phyloP scores from a whole-genome alignment of 2,888 invertebrate species.

The Xylophagus ater region DNA sequence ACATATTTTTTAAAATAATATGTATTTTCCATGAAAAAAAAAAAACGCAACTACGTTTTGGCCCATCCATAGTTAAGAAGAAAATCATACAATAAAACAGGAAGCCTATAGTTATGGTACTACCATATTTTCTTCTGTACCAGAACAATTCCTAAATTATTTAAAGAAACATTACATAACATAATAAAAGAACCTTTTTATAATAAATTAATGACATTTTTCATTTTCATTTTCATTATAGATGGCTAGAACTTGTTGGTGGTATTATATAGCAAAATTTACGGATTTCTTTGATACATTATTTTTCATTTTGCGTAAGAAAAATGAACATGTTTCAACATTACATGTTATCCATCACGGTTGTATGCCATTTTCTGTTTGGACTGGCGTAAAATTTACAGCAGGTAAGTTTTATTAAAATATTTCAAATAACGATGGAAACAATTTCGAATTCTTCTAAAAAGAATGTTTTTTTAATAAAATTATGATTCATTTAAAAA shows the following conservation, averaged over 20 bases:
- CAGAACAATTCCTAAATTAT: no score
- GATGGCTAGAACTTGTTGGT: conserved; percentile 92
- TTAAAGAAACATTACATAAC: no score
- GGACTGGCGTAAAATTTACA: conserved; percentile 92
- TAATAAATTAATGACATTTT: no score
- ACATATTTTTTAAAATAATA: no score
- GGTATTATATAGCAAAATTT: conserved; percentile 95
- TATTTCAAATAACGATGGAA: background rate
- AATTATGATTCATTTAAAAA: background rate
- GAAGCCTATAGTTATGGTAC: no score
- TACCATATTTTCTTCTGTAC: no score
- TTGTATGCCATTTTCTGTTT: conserved; percentile 91
- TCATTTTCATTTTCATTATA: conserved; percentile 33
- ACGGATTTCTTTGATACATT: conserved; percentile 95
- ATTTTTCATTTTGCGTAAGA: conserved; percentile 91
- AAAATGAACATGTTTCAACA: conserved; percentile 85
- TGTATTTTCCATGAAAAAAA: no score
- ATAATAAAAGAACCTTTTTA: no score
- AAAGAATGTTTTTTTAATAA: background rate
- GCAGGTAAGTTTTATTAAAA: conserved; percentile 50
- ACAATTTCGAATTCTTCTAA: background rate
- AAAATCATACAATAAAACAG: no score
- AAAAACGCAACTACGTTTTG: no score
- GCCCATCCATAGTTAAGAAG: no score
- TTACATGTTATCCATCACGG: conserved; percentile 95